Conservation (phyloP, 2,113 vertebrate species). For the Symphodus melops region DNA sequence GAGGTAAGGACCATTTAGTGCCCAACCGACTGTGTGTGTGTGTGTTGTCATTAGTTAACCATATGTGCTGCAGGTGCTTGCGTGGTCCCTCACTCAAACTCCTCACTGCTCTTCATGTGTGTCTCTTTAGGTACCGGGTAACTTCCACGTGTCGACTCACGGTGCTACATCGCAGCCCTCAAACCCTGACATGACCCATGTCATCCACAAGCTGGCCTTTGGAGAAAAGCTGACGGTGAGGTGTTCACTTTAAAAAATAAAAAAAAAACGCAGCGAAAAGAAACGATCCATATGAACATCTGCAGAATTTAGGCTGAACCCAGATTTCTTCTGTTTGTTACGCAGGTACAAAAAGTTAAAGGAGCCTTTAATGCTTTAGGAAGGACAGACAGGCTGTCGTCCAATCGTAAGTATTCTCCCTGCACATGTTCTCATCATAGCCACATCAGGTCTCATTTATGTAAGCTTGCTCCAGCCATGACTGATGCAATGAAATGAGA, state of each 20-base stretch:
- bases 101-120: slow-evolving; percentile 4
- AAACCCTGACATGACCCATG: slow-evolving; percentile 97
- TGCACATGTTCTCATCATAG: slow-evolving; percentile 8
- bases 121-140: slow-evolving; percentile 91
- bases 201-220: slow-evolving; percentile 95
- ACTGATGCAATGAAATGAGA: slow-evolving; percentile 44
- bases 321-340: slow-evolving; percentile 11
- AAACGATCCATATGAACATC: background rate
- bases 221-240: slow-evolving; percentile 93
- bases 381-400: slow-evolving; percentile 90
- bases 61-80: slow-evolving; percentile 39
- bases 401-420: slow-evolving; percentile 90
- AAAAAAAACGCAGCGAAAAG: background rate
- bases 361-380: slow-evolving; percentile 97
- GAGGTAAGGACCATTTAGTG: slow-evolving; percentile 39
- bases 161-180: slow-evolving; percentile 97
- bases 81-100: background rate
- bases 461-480: background rate
- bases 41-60: slow-evolving; percentile 42
- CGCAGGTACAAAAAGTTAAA: slow-evolving; percentile 91
- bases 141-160: slow-evolving; percentile 98
- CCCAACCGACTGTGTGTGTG: slow-evolving; percentile 11
- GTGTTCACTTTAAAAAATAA: background rate
- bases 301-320: background rate
- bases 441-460: slow-evolving; percentile 15